Percentiles rank a stretch among this genome's conserved stretches.
Conservation (phyloP, 1,140 invertebrate species). For the Drosophila willistoni region DNA sequence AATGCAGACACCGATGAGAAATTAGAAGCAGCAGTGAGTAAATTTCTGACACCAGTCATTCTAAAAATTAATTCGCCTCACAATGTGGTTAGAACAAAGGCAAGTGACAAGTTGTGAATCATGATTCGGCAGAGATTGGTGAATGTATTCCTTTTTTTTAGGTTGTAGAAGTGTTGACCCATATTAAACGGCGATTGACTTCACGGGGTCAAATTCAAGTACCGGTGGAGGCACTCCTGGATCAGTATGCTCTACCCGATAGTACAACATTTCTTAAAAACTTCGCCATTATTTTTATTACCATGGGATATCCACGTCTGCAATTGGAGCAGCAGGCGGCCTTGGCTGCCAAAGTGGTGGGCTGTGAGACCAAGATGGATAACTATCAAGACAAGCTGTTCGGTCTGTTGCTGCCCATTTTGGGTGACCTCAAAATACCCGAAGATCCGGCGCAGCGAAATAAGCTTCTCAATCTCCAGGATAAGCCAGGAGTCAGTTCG, state of each 20-base stretch:
- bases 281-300: slow-evolving; percentile 97
- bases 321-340: slow-evolving; percentile 89
- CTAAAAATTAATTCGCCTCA: slow-evolving; percentile 93
- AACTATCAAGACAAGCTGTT: slow-evolving; percentile 94
- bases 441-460: slow-evolving; percentile 86
- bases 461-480: slow-evolving; percentile 85
- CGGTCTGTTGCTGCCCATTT: slow-evolving; percentile 90
- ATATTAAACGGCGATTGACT: slow-evolving; percentile 95
- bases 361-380: slow-evolving; percentile 91
- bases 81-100: slow-evolving; percentile 93
- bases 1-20: slow-evolving; percentile 95
- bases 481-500: slow-evolving; percentile 83
- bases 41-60: slow-evolving; percentile 95
- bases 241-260: slow-evolving; percentile 88
- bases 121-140: slow-evolving; percentile 54
- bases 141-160: slow-evolving; percentile 71
- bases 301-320: slow-evolving; percentile 94
- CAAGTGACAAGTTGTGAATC: slow-evolving; percentile 22
- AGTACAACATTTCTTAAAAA: slow-evolving; percentile 88
- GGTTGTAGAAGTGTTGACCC: slow-evolving; percentile 96
- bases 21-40: slow-evolving; percentile 90
- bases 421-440: slow-evolving; percentile 89
- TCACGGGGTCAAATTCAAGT: slow-evolving; percentile 92
- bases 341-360: slow-evolving; percentile 90
- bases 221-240: slow-evolving; percentile 92